Conservation (phyloP, 2,113 vertebrate species). For the Spea multiplicata region DNA sequence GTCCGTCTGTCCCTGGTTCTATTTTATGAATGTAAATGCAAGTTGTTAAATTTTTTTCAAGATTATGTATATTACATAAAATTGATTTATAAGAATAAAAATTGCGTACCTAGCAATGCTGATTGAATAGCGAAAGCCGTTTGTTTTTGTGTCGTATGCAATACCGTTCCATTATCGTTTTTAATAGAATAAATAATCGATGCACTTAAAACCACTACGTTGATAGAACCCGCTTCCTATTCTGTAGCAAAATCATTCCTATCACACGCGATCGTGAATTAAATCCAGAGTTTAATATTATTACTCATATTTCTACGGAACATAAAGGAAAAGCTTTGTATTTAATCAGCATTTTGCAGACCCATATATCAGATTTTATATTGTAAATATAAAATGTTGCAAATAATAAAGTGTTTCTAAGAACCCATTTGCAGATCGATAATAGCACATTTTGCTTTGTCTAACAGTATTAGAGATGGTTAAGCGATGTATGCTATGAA, state of each 20-base stretch:
- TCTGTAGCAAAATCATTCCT: background rate
- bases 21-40: background rate
- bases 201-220: background rate
- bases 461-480: no score
- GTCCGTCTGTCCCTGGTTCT: background rate
- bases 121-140: background rate
- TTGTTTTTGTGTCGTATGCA: background rate
- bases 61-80: background rate
- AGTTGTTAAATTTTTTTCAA: background rate
- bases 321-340: background rate
- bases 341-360: background rate
- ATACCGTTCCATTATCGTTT: no score
- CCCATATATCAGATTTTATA: background rate
- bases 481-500: no score
- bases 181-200: no score
- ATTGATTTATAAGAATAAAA: background rate
- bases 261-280: background rate
- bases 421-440: no score
- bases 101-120: background rate
- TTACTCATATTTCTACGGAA: background rate
- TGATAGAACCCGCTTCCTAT: background rate
- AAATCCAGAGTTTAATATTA: background rate
- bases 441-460: no score
- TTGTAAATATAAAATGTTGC: background rate
- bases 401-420: background rate